Conservation (phyloP, 2,797 vertebrate genomes). For the Bryconaethiops microstoma region DNA sequence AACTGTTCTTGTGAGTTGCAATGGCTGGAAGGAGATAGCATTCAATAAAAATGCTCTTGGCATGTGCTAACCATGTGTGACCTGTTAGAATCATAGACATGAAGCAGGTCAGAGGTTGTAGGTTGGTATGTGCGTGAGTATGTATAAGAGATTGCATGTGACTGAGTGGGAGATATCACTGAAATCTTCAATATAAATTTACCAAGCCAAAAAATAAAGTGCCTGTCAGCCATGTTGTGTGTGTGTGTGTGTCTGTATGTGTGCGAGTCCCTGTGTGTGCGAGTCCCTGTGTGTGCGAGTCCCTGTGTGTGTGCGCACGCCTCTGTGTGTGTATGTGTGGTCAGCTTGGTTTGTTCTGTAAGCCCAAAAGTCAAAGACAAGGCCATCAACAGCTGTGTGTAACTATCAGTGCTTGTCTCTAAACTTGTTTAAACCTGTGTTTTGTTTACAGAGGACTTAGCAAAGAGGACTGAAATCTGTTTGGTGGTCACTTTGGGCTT, state of each 20-base stretch:
- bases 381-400: constrained; percentile 68
- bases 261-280: background rate
- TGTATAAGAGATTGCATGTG: too few relatives aligned
- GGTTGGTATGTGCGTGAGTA: background rate
- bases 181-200: background rate
- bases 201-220: too few relatives aligned
- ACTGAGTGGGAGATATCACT: background rate
- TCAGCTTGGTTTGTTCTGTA: constrained; percentile 23
- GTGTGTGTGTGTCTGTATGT: background rate
- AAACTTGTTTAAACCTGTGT: constrained; percentile 68
- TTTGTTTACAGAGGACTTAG: constrained; percentile 69
- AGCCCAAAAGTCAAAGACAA: constrained; percentile 57
- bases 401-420: constrained; percentile 71
- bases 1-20: background rate
- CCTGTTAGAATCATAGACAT: constrained; percentile 9
- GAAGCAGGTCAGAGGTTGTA: background rate
- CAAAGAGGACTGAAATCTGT: constrained; percentile 70
- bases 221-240: background rate
- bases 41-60: constrained; percentile 20
- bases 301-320: background rate
- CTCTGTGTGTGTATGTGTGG: constrained; percentile 2
- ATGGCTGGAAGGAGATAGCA: background rate
- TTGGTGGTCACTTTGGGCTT: constrained; percentile 69
- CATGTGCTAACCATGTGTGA: constrained; percentile 13
- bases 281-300: background rate